These are phyloP conservation scores for Cerastoderma edule DNA, from an alignment of 2,888 invertebrate genomes.

Conservation along the genomic window DNA sequence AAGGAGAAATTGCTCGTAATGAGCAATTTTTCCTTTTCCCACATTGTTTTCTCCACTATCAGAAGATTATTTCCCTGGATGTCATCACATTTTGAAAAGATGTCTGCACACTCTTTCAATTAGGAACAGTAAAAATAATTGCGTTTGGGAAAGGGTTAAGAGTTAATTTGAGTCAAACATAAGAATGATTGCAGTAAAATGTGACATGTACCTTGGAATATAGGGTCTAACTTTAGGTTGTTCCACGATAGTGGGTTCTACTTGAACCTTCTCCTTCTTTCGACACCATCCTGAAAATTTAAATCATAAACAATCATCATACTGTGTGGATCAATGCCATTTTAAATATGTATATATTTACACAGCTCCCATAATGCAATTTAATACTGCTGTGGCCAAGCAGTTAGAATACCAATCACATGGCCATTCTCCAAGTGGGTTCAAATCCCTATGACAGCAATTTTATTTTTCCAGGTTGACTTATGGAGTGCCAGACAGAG, in stretches of 20 bases:
- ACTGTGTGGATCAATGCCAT: background rate
- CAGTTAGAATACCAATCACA: too few relatives aligned
- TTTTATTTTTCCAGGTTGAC: too few relatives aligned
- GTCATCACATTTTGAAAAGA: too few relatives aligned
- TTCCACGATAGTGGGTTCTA: slow-evolving; percentile 33
- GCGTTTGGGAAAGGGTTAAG: background rate
- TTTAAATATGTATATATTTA: too few relatives aligned
- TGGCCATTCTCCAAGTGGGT: too few relatives aligned
- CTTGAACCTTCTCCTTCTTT: slow-evolving; percentile 50
- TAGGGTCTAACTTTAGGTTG: slow-evolving; percentile 41
- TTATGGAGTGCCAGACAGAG: too few relatives aligned
- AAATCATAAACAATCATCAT: background rate
- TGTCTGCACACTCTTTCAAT: too few relatives aligned
- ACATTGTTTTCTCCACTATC: background rate
- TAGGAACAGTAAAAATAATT: too few relatives aligned
- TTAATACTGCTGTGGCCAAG: too few relatives aligned
- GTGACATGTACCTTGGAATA: slow-evolving; percentile 46
- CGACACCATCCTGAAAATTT: slow-evolving; percentile 53
- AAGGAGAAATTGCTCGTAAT: slow-evolving; percentile 7
- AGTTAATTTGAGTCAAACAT: background rate
- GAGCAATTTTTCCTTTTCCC: slow-evolving; percentile 1
- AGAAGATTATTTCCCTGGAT: too few relatives aligned
- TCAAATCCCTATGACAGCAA: too few relatives aligned
- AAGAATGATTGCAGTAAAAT: background rate
- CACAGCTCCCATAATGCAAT: too few relatives aligned